phyloP scores from a whole-genome alignment of 2,888 invertebrate species.

The Choristoneura rosaceana region DNA sequence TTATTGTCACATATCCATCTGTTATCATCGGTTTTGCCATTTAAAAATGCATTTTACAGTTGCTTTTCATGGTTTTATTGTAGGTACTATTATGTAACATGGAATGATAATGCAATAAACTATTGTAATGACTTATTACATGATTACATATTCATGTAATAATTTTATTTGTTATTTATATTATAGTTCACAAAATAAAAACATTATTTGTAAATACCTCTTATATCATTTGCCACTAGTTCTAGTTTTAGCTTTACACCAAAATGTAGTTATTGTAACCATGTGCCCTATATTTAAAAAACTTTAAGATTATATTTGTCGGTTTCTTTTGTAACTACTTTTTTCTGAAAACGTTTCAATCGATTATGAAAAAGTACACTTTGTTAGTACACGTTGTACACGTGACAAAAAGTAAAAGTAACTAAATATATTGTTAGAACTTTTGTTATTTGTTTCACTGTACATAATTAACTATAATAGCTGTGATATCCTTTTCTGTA shows the following conservation, averaged over 20 bases:
- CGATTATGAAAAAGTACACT: neutral
- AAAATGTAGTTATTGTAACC: slow-evolving; percentile 73
- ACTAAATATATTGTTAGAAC: slow-evolving; percentile 9
- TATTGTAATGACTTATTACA: too few relatives aligned
- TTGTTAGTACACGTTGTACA: too few relatives aligned
- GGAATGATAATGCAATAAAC: slow-evolving; percentile 18
- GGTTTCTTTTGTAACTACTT: neutral
- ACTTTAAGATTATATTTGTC: neutral
- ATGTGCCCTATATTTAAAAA: slow-evolving; percentile 61
- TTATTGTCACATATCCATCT: neutral
- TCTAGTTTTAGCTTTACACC: slow-evolving; percentile 80
- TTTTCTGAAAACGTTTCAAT: neutral
- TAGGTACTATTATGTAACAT: slow-evolving; percentile 31
- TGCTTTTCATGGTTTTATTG: slow-evolving; percentile 36
- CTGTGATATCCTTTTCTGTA: slow-evolving; percentile 79
- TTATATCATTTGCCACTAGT: slow-evolving; percentile 74
- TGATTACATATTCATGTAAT: slow-evolving; percentile 50
- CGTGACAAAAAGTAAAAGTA: neutral
- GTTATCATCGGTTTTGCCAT: slow-evolving; percentile 30
- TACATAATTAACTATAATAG: slow-evolving; percentile 77
- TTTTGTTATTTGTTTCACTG: slow-evolving; percentile 54
- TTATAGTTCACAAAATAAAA: slow-evolving; percentile 30
- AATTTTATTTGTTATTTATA: slow-evolving; percentile 47
- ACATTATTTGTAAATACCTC: slow-evolving; percentile 50
- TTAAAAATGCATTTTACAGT: slow-evolving; percentile 32